phyloP scores from a whole-genome alignment of 2,888 invertebrate species.

The Nephrotoma flavescens region DNA sequence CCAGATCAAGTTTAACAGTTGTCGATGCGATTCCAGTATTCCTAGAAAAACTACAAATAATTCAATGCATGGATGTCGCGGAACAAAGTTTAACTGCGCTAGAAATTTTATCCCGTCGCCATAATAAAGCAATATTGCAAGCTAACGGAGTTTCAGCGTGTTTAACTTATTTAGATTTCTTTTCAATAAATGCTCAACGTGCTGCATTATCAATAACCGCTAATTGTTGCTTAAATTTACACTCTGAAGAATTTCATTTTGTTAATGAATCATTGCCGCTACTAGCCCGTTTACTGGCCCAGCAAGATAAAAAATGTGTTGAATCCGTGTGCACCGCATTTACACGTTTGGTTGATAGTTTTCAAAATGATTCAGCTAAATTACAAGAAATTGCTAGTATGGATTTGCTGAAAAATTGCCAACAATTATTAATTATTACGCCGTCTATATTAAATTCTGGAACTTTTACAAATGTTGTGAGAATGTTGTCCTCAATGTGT shows the following conservation, averaged over 20 bases:
- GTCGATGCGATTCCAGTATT: constrained; percentile 96
- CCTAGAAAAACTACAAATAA: constrained; percentile 90
- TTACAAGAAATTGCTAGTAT: constrained; percentile 84
- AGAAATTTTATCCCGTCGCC: constrained; percentile 90
- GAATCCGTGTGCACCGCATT: constrained; percentile 95
- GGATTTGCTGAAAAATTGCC: constrained; percentile 80
- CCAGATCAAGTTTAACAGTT: constrained; percentile 89
- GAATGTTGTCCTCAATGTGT: constrained; percentile 94
- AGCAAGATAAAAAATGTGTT: constrained; percentile 94
- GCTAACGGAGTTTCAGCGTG: constrained; percentile 93
- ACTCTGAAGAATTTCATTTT: constrained; percentile 86
- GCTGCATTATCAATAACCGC: constrained; percentile 93
- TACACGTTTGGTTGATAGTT: constrained; percentile 91
- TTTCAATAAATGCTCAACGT: constrained; percentile 94
- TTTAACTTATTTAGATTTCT: constrained; percentile 94
- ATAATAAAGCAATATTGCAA: constrained; percentile 91
- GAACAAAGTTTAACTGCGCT: constrained; percentile 95
- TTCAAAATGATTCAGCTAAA: constrained; percentile 78
- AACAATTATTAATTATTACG: constrained; percentile 80
- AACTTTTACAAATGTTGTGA: constrained; percentile 90
- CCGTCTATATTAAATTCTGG: constrained; percentile 91
- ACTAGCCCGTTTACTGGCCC: constrained; percentile 62
- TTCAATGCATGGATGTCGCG: constrained; percentile 99
- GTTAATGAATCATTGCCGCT: constrained; percentile 77
- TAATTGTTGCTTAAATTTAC: constrained; percentile 92